Evolutionary conservation across 2,797 vertebrate species (phyloP).

Genomic region (Typhlichthys eigenmanni): DNA sequence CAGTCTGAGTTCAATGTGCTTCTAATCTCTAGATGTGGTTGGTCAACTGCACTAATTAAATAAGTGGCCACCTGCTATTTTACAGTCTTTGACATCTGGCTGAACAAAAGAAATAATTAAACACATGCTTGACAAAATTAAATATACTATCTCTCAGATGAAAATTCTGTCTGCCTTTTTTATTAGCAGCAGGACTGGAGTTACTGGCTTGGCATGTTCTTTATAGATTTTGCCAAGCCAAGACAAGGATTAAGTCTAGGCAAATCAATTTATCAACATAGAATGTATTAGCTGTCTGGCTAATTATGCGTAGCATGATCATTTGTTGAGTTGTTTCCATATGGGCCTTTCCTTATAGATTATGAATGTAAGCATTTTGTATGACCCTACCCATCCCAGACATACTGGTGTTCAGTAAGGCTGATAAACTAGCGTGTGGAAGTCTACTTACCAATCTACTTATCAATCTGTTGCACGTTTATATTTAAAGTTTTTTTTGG

Average conservation of each 20-base stretch:
- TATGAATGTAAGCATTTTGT: not conserved
- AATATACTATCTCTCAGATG: constrained; percentile 47
- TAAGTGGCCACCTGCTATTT: constrained; percentile 78
- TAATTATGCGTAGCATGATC: constrained; percentile 39
- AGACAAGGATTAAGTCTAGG: constrained; percentile 67
- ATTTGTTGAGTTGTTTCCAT: constrained; percentile 51
- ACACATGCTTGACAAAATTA: constrained; percentile 63
- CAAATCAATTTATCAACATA: constrained; percentile 25
- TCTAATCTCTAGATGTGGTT: constrained; percentile 64
- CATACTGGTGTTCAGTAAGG: too few species aligned
- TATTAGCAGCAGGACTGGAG: constrained; percentile 51
- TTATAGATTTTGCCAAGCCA: constrained; percentile 44
- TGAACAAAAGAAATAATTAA: constrained; percentile 78
- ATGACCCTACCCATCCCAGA: not conserved
- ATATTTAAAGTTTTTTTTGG: not conserved
- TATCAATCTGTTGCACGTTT: not conserved
- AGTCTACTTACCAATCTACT: too few species aligned
- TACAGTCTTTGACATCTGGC: constrained; percentile 76
- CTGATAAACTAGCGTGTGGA: too few species aligned
- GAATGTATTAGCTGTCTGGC: constrained; percentile 48
- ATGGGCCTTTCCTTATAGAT: constrained; percentile 18
- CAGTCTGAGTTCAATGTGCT: constrained; percentile 49
- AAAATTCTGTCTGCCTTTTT: constrained; percentile 57
- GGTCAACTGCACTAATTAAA: constrained; percentile 75
- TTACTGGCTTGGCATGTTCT: constrained; percentile 63